Conservation (phyloP, 2,888 invertebrate species). For the Xylota sylvarum region DNA sequence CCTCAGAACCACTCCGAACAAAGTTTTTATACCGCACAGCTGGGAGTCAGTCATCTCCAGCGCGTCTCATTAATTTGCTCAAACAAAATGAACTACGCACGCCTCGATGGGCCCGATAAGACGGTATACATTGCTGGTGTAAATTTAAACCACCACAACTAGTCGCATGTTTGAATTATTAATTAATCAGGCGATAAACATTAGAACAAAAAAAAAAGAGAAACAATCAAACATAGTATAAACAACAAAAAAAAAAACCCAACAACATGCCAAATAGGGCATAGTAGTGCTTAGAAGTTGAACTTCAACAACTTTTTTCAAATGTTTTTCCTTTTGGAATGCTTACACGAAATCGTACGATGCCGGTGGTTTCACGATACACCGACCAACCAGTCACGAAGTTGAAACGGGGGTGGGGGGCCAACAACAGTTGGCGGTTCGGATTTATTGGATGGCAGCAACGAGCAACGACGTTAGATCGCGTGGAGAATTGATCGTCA, state of each 20-base stretch:
- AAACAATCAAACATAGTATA: background rate
- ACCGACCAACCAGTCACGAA: constrained; percentile 29
- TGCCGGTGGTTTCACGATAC: constrained; percentile 47
- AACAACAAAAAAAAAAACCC: background rate
- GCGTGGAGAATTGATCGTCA: constrained; percentile 63
- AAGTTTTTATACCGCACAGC: constrained; percentile 44
- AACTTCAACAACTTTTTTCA: constrained; percentile 17
- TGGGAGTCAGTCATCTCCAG: background rate
- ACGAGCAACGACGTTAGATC: constrained; percentile 42
- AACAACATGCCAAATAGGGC: constrained; percentile 1
- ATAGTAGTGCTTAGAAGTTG: background rate
- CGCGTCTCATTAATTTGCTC: background rate
- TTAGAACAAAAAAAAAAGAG: background rate
- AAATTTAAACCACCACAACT: constrained; percentile 14
- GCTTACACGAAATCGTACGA: constrained; percentile 73
- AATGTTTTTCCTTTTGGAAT: constrained; percentile 5
- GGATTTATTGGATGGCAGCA: constrained; percentile 29
- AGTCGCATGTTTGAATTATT: constrained; percentile 15
- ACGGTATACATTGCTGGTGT: background rate
- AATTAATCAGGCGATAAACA: constrained; percentile 9
- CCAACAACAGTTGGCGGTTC: constrained; percentile 36
- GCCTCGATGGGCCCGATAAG: background rate
- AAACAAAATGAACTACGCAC: constrained; percentile 25
- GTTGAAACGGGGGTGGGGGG: constrained; percentile 3
- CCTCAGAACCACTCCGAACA: constrained; percentile 39